phyloP scores from a whole-genome alignment of 1,140 invertebrate genomes.

The Apolygus lucorum region DNA sequence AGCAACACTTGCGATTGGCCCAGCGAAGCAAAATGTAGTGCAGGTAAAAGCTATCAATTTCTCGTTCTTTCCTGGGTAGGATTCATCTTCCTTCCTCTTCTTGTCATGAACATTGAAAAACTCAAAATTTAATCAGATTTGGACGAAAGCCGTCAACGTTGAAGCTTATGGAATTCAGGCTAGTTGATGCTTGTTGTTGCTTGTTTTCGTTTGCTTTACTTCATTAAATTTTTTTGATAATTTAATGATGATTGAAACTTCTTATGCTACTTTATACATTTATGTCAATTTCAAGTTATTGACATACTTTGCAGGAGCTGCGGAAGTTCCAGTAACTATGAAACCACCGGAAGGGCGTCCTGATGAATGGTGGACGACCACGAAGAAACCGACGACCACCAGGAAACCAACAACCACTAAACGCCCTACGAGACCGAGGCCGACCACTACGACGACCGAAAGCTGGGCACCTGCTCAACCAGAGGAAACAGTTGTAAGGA shows the following conservation, averaged over 20 bases:
- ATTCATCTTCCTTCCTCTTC: no score
- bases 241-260: no score
- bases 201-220: background rate
- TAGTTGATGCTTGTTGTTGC: background rate
- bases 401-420: constrained; percentile 17
- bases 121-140: background rate
- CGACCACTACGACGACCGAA: constrained; percentile 26
- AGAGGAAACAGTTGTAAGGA: background rate
- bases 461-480: constrained; percentile 18
- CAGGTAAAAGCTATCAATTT: constrained; percentile 29
- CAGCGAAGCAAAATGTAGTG: constrained; percentile 51
- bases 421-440: background rate
- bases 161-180: background rate
- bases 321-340: constrained; percentile 26
- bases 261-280: background rate
- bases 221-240: no score
- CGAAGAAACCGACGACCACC: background rate
- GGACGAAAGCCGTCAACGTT: background rate
- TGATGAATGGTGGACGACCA: background rate
- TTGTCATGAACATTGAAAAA: background rate
- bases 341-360: constrained; percentile 23
- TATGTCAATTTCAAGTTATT: no score
- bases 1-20: constrained; percentile 71
- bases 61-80: no score
- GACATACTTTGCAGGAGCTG: background rate